Conservation (phyloP, 2,113 vertebrate genomes). For the Arizona elegans region DNA sequence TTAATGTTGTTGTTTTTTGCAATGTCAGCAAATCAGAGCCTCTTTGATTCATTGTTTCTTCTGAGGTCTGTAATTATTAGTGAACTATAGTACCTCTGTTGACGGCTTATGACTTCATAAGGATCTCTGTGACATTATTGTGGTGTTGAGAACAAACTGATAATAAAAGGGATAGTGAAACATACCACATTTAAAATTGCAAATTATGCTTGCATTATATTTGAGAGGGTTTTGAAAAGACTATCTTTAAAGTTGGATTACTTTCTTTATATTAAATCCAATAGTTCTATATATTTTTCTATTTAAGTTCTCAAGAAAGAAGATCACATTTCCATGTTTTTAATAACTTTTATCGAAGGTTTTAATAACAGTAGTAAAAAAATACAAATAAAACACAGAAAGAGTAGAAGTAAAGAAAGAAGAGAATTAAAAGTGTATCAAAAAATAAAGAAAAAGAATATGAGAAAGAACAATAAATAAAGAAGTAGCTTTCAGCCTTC, state of each 20-base stretch:
- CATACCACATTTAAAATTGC: not conserved
- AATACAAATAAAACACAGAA: not conserved
- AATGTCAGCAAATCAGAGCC: not conserved
- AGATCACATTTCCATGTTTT: not conserved
- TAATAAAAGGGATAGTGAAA: not conserved
- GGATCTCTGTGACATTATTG: not conserved
- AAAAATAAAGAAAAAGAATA: not conserved
- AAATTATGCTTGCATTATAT: not conserved
- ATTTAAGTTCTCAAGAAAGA: accelerated
- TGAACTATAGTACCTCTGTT: not conserved
- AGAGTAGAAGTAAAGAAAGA: not conserved
- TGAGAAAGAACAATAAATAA: not conserved
- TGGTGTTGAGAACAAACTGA: not conserved
- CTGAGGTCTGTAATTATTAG: not conserved
- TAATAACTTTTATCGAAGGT: not conserved
- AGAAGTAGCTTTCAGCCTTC: not conserved
- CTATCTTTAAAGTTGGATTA: not conserved
- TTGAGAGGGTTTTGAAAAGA: not conserved
- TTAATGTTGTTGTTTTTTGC: not conserved
- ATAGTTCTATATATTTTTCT: not conserved
- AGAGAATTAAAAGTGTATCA: not conserved
- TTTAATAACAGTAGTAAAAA: not conserved
- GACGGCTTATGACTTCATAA: not conserved
- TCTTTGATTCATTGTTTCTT: not conserved
- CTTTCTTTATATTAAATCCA: not conserved